These are phyloP conservation scores for Antitype chi DNA, from an alignment of 2,888 invertebrate species.

Conservation along the genomic window DNA sequence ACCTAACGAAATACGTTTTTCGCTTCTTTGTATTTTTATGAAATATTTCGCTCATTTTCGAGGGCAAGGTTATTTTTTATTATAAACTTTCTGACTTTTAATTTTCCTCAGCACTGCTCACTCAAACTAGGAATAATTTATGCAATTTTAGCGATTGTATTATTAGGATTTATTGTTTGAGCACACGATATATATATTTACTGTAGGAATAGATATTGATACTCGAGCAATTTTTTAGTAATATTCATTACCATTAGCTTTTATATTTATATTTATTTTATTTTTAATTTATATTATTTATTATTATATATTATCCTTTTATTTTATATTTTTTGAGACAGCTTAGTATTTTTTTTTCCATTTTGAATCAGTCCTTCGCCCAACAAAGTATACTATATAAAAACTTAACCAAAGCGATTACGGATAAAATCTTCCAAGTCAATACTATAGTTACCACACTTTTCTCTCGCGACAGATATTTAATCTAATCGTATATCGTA, in stretches of 20 bases:
- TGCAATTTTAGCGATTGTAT: no score
- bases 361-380: background rate
- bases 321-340: no score
- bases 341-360: no score
- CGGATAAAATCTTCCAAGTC: background rate
- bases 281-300: no score
- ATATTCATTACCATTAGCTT: no score
- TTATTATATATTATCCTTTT: no score
- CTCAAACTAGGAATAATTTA: background rate
- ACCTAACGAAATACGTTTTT: constrained; percentile 12
- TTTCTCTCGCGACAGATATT: background rate
- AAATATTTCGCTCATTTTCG: background rate
- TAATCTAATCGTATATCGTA: constrained; percentile 26
- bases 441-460: background rate
- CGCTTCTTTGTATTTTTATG: constrained; percentile 18
- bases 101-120: background rate
- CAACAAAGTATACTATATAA: background rate
- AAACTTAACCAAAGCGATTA: background rate
- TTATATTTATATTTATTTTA: no score
- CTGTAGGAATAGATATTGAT: no score
- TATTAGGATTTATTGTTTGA: no score
- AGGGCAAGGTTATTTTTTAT: background rate
- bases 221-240: no score
- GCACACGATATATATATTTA: no score
- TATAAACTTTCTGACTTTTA: background rate